Evolutionary conservation across 2,797 vertebrate genomes (phyloP), one percentile per base, ranked within the genome.

Genomic region (Urosaurus nigricauda): DNA sequence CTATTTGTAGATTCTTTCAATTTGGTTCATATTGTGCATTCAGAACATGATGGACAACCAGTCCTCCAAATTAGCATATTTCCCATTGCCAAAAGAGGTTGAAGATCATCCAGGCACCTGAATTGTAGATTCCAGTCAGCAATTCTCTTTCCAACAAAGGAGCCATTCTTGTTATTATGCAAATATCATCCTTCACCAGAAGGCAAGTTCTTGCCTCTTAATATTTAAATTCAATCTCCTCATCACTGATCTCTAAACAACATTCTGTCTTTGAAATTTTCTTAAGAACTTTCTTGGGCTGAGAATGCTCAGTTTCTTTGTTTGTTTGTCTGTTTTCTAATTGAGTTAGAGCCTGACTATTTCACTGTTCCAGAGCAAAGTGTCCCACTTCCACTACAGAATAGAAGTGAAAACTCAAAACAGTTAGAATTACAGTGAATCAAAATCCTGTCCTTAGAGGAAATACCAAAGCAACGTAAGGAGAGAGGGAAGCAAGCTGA

Each of bases 211-310:
- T 89, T 96, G 92, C 89, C 90, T 95, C 94, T 96, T 94, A 95
- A 94, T 96, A 96, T 96, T 96, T 96, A 95, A 96, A 96, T 95
- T 91, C 85, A 86, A 95, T 96, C 93, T 93, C 91, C 0, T 94
- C 95, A 95, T 91, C 90, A 92, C 91, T 1, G 0, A 92, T 96
- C 93, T 94, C 94, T 94, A 94, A 96, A 94, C 94, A 95, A 78
- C 73, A 89, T 40, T 63, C 88, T 79, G 90, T 91, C 91, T 93
- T 93, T 92, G 88, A 96, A 93, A 88, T 94, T 92, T 90, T 92
- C 84, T 93, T 84, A 83, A 93, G 90, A 94, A 95, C 77, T 89
- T 85, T 90, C 1, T 79, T 93, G 53, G 84, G 47, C 92, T 56
- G 90, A 78, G 9, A 84, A 71, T 71, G 74, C 75, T 90, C 58